Conservation (phyloP, 2,888 invertebrate species). For the Drosophila austrosaltans region DNA sequence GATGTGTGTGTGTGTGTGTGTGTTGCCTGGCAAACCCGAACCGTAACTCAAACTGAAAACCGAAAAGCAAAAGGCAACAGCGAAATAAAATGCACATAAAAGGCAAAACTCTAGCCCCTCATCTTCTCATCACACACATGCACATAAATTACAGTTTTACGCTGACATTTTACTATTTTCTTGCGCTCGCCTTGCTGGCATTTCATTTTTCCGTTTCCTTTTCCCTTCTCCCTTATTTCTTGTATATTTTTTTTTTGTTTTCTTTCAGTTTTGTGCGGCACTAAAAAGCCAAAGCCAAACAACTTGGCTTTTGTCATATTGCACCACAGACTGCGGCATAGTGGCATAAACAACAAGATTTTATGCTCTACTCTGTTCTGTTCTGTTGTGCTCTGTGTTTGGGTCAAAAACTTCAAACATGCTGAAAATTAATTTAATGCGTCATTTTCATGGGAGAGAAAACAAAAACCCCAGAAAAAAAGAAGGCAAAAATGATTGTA, state of each 20-base stretch:
- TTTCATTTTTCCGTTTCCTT: slow-evolving; percentile 63
- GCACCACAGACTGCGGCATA: slow-evolving; percentile 54
- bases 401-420: slow-evolving; percentile 72
- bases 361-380: slow-evolving; percentile 61
- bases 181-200: slow-evolving; percentile 64
- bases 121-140: slow-evolving; percentile 54
- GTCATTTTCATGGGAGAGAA: slow-evolving; percentile 58
- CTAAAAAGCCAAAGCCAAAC: slow-evolving; percentile 73
- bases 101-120: slow-evolving; percentile 33
- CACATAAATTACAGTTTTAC: slow-evolving; percentile 79
- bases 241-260: neutral
- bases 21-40: slow-evolving; percentile 28
- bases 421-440: slow-evolving; percentile 77
- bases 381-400: slow-evolving; percentile 19
- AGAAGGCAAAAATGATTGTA: slow-evolving; percentile 63
- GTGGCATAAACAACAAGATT: slow-evolving; percentile 70
- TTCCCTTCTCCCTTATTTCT: neutral
- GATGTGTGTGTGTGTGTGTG: slow-evolving; percentile 63
- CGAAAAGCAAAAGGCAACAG: slow-evolving; percentile 59
- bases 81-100: slow-evolving; percentile 71
- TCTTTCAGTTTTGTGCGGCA: slow-evolving; percentile 41
- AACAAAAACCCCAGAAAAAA: slow-evolving; percentile 29
- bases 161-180: slow-evolving; percentile 79
- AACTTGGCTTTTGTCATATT: slow-evolving; percentile 59
- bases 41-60: slow-evolving; percentile 18